phyloP scores from a whole-genome alignment of 2,797 vertebrate species.

The Coregonus suidteri region DNA sequence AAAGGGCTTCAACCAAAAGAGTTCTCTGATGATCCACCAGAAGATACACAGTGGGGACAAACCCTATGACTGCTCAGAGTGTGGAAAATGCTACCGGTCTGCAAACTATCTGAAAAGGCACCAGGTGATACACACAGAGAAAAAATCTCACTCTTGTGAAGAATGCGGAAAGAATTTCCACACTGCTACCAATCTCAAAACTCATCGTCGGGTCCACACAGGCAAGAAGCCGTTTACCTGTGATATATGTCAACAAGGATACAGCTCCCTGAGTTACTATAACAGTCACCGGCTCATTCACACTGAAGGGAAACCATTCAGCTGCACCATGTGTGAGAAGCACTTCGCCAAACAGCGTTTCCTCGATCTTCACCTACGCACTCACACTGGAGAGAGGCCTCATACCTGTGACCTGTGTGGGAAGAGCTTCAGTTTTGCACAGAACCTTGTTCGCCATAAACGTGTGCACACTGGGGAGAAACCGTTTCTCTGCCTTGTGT shows the following conservation, averaged over 20 bases:
- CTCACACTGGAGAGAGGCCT: conserved; percentile 57
- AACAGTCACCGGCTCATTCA: conserved; percentile 58
- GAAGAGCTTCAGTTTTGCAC: conserved; percentile 55
- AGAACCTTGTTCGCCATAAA: conserved; percentile 59
- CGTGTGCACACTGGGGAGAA: conserved; percentile 63
- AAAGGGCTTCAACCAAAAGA: conserved; percentile 57
- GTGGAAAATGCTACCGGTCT: conserved; percentile 51
- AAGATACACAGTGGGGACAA: conserved; percentile 41
- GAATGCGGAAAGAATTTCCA: conserved; percentile 55
- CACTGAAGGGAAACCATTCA: conserved; percentile 47
- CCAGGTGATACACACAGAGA: conserved; percentile 33
- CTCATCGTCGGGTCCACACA: conserved; percentile 53
- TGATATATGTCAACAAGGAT: conserved; percentile 57
- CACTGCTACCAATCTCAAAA: conserved; percentile 36
- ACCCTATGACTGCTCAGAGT: conserved; percentile 45
- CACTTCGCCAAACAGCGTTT: conserved; percentile 48
- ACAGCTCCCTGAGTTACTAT: conserved; percentile 59
- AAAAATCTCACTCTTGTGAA: conserved; percentile 24
- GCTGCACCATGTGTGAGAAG: conserved; percentile 47
- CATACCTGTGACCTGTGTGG: conserved; percentile 58
- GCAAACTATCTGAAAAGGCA: conserved; percentile 54
- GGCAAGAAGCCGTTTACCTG: conserved; percentile 48
- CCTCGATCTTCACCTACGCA: conserved; percentile 47
- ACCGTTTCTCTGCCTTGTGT: conserved; percentile 55
- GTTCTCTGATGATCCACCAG: conserved; percentile 50